These are phyloP conservation scores for Panurus biarmicus DNA, from an alignment of 2,113 vertebrate species.

Conservation along the genomic window DNA sequence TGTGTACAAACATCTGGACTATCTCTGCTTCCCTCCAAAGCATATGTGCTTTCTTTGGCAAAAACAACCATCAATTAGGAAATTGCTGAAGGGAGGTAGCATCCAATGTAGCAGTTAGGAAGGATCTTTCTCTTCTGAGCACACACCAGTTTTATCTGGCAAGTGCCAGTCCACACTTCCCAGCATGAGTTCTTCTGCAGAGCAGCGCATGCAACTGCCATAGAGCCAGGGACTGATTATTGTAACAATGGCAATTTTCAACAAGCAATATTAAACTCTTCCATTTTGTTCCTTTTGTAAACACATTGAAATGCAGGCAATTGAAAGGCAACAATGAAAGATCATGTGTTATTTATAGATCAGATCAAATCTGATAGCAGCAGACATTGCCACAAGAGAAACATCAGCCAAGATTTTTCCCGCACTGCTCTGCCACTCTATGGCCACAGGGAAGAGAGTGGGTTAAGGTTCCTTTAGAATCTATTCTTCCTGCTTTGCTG, in stretches of 20 bases:
- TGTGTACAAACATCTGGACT: not conserved
- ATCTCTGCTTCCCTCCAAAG: not conserved
- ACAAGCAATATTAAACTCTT: not conserved
- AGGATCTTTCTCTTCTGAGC: not conserved
- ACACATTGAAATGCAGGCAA: not conserved
- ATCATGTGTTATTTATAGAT: not conserved
- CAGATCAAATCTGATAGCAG: not conserved
- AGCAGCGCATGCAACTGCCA: not conserved
- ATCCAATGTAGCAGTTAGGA: not conserved
- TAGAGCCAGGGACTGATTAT: not conserved
- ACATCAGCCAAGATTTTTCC: not conserved
- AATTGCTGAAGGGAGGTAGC: not conserved
- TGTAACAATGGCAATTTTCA: not conserved
- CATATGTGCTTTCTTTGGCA: not conserved
- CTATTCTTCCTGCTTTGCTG: not conserved
- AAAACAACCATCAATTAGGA: not conserved
- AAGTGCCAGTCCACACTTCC: not conserved
- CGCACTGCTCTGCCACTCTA: accelerated
- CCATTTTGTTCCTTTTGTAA: not conserved
- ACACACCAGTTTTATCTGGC: accelerated
- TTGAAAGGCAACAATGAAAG: not conserved
- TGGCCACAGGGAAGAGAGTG: not conserved
- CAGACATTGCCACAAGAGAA: not conserved
- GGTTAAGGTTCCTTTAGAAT: not conserved
- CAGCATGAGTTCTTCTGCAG: not conserved